Percentiles rank a stretch among this genome's conserved stretches.
Evolutionary conservation across 2,113 vertebrate species (phyloP).

Genomic region (human): DNA sequence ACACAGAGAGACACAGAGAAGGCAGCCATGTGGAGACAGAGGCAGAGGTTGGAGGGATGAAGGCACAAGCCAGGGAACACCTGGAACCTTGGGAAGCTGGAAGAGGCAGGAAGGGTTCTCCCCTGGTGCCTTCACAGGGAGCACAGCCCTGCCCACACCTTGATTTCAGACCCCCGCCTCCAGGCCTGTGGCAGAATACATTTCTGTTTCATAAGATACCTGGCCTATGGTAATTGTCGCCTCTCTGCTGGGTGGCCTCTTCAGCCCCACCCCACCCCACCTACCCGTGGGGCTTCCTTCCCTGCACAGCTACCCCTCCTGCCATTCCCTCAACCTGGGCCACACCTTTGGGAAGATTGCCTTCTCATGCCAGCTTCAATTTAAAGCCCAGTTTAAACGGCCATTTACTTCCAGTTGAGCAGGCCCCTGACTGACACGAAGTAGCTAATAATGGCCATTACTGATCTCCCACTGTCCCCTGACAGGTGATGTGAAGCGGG

Average conservation of each 20-base stretch:
- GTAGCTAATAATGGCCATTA: not conserved
- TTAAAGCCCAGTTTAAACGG: not conserved
- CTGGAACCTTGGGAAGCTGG: not conserved
- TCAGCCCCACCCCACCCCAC: too few species aligned
- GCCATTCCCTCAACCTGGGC: not conserved
- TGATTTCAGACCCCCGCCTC: not conserved
- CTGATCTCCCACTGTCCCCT: fast-evolving
- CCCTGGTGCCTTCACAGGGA: not conserved
- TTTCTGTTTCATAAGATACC: not conserved
- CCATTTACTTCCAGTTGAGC: not conserved
- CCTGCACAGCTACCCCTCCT: not conserved
- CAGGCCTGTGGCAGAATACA: not conserved
- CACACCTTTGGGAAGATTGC: not conserved
- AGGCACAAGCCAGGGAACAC: fast-evolving
- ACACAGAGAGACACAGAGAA: not conserved
- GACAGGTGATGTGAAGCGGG: fast-evolving
- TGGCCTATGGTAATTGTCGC: too few species aligned
- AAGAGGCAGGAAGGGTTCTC: not conserved
- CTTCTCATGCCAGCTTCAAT: not conserved
- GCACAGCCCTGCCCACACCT: not conserved
- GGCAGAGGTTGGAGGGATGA: not conserved
- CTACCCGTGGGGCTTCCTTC: not conserved
- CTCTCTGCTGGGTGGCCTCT: not conserved
- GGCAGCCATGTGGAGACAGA: not conserved
- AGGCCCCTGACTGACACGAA: not conserved